phyloP scores from a whole-genome alignment of 1,140 invertebrate genomes.

The Cheumatopsyche charites region DNA sequence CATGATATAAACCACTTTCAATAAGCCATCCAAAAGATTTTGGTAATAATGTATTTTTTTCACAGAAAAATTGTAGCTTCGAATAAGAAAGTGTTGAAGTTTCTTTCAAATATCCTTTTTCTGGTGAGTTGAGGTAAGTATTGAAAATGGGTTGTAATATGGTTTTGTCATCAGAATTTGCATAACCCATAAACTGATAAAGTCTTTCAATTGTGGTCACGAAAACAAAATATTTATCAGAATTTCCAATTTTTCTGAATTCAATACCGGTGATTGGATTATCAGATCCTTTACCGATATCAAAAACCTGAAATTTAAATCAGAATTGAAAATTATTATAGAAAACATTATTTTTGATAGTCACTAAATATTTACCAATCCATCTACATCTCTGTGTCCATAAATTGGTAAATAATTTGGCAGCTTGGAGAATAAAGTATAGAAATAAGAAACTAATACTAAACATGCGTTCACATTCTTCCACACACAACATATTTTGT shows the following conservation, averaged over 20 bases:
- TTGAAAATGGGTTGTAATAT: slow-evolving; percentile 83
- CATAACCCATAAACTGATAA: slow-evolving; percentile 84
- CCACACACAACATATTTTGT: background rate
- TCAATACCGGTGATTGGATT: slow-evolving; percentile 86
- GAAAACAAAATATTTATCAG: slow-evolving; percentile 79
- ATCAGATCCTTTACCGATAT: slow-evolving; percentile 76
- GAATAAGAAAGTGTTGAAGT: slow-evolving; percentile 80
- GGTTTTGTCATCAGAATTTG: slow-evolving; percentile 77
- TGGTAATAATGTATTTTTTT: slow-evolving; percentile 68
- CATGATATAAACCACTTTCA: slow-evolving; percentile 73
- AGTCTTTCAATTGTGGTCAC: slow-evolving; percentile 82
- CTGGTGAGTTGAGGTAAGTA: slow-evolving; percentile 76
- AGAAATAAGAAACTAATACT: background rate
- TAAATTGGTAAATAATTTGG: slow-evolving; percentile 76
- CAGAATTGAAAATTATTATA: slow-evolving; percentile 11
- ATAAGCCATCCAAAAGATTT: slow-evolving; percentile 88
- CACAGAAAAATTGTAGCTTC: slow-evolving; percentile 79
- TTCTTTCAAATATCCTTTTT: slow-evolving; percentile 76
- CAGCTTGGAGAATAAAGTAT: slow-evolving; percentile 64
- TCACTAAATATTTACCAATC: slow-evolving; percentile 64
- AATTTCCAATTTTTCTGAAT: slow-evolving; percentile 75
- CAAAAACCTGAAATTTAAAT: slow-evolving; percentile 73
- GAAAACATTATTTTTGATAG: background rate
- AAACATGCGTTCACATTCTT: background rate
- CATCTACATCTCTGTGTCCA: slow-evolving; percentile 72